These are phyloP conservation scores for Accipiter virgatus DNA, from an alignment of 2,113 vertebrate species.

Conservation along the genomic window DNA sequence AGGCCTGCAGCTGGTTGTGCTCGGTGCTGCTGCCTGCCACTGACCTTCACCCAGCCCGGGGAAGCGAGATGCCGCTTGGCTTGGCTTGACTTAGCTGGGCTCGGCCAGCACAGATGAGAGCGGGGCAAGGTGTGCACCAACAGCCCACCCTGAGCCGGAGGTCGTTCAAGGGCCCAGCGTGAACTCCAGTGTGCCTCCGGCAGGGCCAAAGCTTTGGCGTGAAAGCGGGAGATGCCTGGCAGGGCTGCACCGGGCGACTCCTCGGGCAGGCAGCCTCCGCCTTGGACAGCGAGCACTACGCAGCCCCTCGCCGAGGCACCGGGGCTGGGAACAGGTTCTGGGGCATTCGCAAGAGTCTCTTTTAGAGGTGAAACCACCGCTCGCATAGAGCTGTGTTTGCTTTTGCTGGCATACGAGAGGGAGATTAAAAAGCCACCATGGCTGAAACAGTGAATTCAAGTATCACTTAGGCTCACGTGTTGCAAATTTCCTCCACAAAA, in stretches of 20 bases:
- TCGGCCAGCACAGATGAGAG: fast-evolving
- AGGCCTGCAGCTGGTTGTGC: neutral
- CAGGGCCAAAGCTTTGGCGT: too few species aligned
- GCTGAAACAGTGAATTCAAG: neutral
- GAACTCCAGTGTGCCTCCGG: neutral
- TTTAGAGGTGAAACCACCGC: neutral
- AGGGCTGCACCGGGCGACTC: neutral
- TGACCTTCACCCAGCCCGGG: neutral
- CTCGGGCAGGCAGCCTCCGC: fast-evolving
- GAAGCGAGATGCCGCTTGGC: neutral
- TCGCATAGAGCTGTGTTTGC: neutral
- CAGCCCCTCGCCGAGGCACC: neutral
- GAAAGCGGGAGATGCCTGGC: fast-evolving
- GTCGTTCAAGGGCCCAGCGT: fast-evolving
- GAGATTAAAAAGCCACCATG: neutral
- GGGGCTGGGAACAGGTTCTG: neutral
- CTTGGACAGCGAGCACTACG: neutral
- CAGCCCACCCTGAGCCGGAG: neutral
- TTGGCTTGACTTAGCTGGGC: fast-evolving
- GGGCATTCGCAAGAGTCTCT: neutral
- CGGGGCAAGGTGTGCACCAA: neutral
- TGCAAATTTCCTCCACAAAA: neutral
- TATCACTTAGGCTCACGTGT: neutral
- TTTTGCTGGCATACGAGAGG: neutral
- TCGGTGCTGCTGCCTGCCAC: neutral